Percentiles rank a stretch among this genome's conserved stretches.
Evolutionary conservation across 2,113 vertebrate species (phyloP).

Genomic region (Brachyhypopomus occidentalis): DNA sequence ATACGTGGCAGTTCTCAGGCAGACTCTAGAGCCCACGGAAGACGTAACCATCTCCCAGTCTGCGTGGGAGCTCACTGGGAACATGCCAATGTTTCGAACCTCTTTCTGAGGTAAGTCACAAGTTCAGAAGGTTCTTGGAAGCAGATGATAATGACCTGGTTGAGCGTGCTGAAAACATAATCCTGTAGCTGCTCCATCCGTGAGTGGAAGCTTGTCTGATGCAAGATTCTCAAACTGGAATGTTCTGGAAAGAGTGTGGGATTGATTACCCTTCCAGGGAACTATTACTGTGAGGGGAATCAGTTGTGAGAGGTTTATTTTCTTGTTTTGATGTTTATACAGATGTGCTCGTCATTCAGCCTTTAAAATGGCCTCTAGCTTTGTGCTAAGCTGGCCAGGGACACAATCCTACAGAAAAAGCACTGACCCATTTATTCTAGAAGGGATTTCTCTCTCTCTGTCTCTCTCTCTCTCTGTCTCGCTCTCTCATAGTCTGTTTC

Average conservation of each 20-base stretch:
- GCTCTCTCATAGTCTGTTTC: background rate
- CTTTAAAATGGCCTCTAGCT: slow-evolving; percentile 7
- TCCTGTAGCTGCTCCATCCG: background rate
- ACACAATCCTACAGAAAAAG: slow-evolving; percentile 39
- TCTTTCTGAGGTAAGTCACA: background rate
- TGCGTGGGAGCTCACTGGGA: background rate
- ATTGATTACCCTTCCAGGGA: slow-evolving; percentile 17
- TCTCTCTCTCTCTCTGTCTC: slow-evolving; percentile 2
- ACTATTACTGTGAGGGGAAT: background rate
- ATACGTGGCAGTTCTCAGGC: slow-evolving; percentile 2
- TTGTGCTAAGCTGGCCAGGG: slow-evolving; percentile 38
- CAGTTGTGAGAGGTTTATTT: background rate
- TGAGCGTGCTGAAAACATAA: no score
- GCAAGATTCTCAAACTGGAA: background rate
- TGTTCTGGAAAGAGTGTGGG: background rate
- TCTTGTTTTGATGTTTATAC: slow-evolving; percentile 12
- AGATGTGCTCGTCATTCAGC: slow-evolving; percentile 28
- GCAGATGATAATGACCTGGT: no score
- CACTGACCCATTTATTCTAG: slow-evolving; percentile 44
- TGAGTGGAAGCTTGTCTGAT: background rate
- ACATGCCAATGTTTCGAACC: background rate
- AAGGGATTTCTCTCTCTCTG: slow-evolving; percentile 32
- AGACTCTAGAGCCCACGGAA: background rate
- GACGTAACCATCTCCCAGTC: background rate
- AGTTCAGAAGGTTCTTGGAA: no score